A percentile compares a stretch with the other conserved stretches of the same genome.
Conservation (phyloP, 2,113 vertebrate species). For the Struthidea cinerea region DNA sequence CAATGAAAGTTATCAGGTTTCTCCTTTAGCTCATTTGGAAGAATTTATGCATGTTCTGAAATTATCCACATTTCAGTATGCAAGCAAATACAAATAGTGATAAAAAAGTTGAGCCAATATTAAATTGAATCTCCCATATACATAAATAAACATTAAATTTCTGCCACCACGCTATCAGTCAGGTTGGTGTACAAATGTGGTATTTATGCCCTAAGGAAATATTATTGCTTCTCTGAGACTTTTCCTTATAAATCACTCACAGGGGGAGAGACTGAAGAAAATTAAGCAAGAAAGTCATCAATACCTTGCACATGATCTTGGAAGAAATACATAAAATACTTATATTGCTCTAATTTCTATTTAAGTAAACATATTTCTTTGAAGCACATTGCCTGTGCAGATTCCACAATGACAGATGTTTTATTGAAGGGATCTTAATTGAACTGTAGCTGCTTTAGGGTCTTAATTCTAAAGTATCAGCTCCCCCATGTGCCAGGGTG, state of each 20-base stretch:
- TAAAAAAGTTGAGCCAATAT: not conserved
- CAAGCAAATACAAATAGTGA: not conserved
- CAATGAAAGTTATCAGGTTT: not conserved
- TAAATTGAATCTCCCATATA: not conserved
- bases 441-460: not conserved
- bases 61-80: not conserved
- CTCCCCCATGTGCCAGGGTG: not conserved
- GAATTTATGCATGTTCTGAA: not conserved
- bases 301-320: not conserved
- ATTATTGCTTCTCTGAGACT: not conserved
- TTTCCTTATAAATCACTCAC: not conserved
- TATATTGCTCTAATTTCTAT: not conserved
- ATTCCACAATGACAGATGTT: not conserved
- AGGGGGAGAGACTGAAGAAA: not conserved
- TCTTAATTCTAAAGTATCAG: not conserved
- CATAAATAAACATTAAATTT: slow-evolving; percentile 25
- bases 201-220: not conserved
- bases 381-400: not conserved
- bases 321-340: not conserved
- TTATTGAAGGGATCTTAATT: not conserved
- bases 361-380: not conserved
- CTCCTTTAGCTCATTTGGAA: not conserved
- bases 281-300: not conserved
- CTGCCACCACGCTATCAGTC: not conserved
- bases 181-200: not conserved